These are phyloP conservation scores for Pelagia noctiluca DNA, from an alignment of 30 jellyfish, hydroid and myxozoan genomes.

Conservation along the genomic window DNA sequence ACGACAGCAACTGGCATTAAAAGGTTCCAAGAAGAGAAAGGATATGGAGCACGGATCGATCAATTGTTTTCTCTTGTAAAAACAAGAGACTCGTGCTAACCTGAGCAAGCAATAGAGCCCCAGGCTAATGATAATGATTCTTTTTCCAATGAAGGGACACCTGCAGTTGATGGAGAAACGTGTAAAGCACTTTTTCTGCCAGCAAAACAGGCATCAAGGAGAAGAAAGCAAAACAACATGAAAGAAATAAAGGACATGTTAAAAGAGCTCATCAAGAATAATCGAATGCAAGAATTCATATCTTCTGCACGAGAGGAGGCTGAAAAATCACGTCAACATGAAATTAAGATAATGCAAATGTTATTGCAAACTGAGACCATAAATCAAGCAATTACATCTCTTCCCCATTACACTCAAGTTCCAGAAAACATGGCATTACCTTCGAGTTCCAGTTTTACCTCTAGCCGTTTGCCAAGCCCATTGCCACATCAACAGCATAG, in stretches of 20 bases:
- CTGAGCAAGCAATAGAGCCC: constrained; percentile 72
- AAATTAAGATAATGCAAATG: constrained; percentile 46
- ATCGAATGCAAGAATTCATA: constrained; percentile 26
- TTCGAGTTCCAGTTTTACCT: too few species aligned
- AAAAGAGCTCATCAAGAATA: constrained; percentile 27
- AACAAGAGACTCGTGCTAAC: constrained; percentile 51
- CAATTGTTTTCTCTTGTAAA: constrained; percentile 42
- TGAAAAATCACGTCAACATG: constrained; percentile 45
- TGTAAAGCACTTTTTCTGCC: constrained; percentile 17
- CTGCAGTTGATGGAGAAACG: neutral
- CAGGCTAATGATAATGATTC: neutral
- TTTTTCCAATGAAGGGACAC: neutral
- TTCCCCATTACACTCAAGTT: constrained; percentile 10
- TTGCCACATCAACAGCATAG: constrained; percentile 11
- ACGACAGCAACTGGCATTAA: constrained; percentile 64
- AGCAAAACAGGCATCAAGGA: neutral
- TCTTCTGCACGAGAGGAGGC: constrained; percentile 60
- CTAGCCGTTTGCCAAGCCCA: constrained; percentile 29
- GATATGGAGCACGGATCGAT: constrained; percentile 56
- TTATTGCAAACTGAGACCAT: constrained; percentile 23
- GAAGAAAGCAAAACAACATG: constrained; percentile 27
- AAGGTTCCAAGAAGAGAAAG: constrained; percentile 52
- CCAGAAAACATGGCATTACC: constrained; percentile 3
- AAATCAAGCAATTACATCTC: constrained; percentile 33
- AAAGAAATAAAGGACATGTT: neutral